Conservation (phyloP, 2,888 invertebrate species). For the Pelosia muscerda region DNA sequence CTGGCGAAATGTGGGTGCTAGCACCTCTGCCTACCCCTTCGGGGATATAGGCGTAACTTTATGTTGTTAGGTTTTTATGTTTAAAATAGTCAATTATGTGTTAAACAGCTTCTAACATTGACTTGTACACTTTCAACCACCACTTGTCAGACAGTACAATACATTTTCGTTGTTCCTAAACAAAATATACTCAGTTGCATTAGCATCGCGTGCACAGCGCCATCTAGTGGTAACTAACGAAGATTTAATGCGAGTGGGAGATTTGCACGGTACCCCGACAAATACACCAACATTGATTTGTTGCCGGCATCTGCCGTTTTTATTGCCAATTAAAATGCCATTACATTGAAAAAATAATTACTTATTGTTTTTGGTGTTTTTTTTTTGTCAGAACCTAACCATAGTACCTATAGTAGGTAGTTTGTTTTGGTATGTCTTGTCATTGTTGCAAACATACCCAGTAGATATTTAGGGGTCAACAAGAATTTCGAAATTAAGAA, state of each 20-base stretch:
- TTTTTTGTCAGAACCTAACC: neutral
- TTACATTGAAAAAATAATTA: conserved; percentile 53
- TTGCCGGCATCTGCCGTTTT: conserved; percentile 57
- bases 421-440: too few relatives aligned
- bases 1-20: too few relatives aligned
- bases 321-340: conserved; percentile 65
- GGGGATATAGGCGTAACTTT: too few relatives aligned
- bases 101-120: neutral
- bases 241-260: conserved; percentile 66
- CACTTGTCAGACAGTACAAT: neutral
- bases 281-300: conserved; percentile 70
- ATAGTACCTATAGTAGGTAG: too few relatives aligned
- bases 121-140: neutral
- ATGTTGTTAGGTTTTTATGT: too few relatives aligned
- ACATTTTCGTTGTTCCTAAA: neutral
- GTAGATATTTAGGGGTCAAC: too few relatives aligned
- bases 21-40: neutral
- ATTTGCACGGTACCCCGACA: conserved; percentile 51
- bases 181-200: conserved; percentile 11
- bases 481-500: too few relatives aligned
- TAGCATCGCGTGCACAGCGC: conserved; percentile 68
- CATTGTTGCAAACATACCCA: too few relatives aligned
- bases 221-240: conserved; percentile 71
- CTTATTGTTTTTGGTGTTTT: conserved; percentile 24
- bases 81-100: too few relatives aligned